Percentiles rank a stretch among this genome's conserved stretches.
Conservation (phyloP, 1,140 invertebrate species). For the Spodoptera frugiperda region DNA sequence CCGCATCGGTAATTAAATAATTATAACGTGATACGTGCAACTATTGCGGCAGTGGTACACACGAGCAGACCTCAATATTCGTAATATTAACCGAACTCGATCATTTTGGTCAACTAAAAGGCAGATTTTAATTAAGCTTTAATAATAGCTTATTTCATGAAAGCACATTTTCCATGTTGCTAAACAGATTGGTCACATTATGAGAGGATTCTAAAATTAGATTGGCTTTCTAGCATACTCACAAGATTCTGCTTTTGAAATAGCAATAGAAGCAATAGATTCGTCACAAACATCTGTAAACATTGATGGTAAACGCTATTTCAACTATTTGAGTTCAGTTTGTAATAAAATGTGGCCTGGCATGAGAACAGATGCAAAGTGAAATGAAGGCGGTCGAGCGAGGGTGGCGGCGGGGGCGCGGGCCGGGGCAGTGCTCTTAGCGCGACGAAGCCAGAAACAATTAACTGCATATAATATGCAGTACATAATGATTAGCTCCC, state of each 20-base stretch:
- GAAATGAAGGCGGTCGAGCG: constrained; percentile 30
- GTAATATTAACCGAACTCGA: constrained; percentile 5
- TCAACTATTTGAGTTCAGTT: neutral
- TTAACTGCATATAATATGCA: constrained; percentile 37
- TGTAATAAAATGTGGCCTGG: neutral
- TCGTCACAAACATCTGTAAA: neutral
- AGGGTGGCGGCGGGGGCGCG: constrained; percentile 41
- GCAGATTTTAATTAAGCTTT: too few relatives aligned
- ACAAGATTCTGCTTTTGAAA: too few relatives aligned
- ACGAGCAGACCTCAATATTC: constrained; percentile 19
- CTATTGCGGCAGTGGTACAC: constrained; percentile 52
- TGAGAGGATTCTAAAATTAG: too few relatives aligned
- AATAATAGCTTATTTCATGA: too few relatives aligned
- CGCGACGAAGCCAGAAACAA: constrained; percentile 41
- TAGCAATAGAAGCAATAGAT: too few relatives aligned
- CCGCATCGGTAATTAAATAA: constrained; percentile 56
- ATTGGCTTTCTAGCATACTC: too few relatives aligned
- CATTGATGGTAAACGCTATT: neutral
- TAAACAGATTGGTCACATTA: too few relatives aligned
- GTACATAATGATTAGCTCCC: constrained; percentile 41
- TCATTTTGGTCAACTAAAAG: neutral
- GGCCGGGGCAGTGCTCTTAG: constrained; percentile 30
- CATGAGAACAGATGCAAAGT: constrained; percentile 50
- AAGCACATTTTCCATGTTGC: too few relatives aligned
- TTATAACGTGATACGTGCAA: neutral